Conservation (phyloP, 2,113 vertebrate species). For the Sprattus sprattus region DNA sequence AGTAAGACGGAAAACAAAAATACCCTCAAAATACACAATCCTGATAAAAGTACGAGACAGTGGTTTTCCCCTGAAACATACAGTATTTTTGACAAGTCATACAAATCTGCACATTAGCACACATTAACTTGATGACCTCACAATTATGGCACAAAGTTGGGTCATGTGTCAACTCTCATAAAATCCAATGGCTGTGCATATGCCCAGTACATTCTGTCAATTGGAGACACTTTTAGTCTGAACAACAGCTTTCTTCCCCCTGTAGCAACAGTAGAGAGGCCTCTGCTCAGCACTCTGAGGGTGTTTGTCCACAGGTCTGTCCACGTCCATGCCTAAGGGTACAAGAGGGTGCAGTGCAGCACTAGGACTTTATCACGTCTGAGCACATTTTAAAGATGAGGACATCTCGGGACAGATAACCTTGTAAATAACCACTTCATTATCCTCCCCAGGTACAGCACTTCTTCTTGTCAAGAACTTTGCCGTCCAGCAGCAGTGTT, state of each 20-base stretch:
- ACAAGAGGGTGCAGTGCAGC: background rate
- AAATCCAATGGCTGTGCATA: background rate
- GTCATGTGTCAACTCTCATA: background rate
- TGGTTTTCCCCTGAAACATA: background rate
- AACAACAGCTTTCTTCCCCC: background rate
- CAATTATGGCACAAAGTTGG: background rate
- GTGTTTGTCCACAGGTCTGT: background rate
- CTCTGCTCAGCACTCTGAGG: background rate
- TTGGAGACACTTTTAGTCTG: background rate
- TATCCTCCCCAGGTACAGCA: conserved; percentile 29
- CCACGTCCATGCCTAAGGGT: background rate
- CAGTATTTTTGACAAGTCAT: background rate
- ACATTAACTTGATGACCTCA: background rate
- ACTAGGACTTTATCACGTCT: background rate
- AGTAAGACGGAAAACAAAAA: conserved; percentile 23
- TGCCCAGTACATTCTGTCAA: background rate
- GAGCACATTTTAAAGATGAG: conserved; percentile 4
- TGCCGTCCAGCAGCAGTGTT: conserved; percentile 21
- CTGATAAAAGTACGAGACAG: background rate
- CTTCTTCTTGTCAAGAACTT: conserved; percentile 40
- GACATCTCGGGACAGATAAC: conserved; percentile 44
- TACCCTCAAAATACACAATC: background rate
- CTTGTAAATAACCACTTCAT: conserved; percentile 62
- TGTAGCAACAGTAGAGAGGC: background rate
- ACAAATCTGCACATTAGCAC: background rate